These are phyloP conservation scores for Hyposoter didymator DNA, from an alignment of 2,888 invertebrate genomes.

Conservation along the genomic window DNA sequence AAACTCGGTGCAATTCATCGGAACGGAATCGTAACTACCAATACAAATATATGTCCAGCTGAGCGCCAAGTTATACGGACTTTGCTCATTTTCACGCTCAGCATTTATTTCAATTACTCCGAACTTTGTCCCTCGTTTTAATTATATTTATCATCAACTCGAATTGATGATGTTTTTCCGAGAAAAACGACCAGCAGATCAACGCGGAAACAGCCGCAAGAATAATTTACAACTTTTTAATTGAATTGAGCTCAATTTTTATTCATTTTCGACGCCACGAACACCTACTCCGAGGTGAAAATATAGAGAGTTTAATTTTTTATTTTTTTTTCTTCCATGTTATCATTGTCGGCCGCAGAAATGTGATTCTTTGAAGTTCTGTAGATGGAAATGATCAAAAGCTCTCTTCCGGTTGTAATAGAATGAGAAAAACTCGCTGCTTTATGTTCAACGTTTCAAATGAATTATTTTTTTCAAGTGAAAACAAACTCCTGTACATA, in stretches of 20 bases:
- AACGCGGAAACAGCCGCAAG: neutral
- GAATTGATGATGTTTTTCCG: neutral
- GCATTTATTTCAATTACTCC: conserved; percentile 48
- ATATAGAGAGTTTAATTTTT: neutral
- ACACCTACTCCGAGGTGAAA: neutral
- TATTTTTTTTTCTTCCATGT: neutral
- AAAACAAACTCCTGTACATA: neutral
- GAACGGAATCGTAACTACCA: conserved; percentile 30
- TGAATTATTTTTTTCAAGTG: neutral
- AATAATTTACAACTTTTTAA: neutral
- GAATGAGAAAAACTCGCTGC: neutral
- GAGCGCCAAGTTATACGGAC: neutral
- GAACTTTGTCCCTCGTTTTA: conserved; percentile 6
- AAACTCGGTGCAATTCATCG: neutral
- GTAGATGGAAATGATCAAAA: neutral
- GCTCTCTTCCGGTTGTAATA: neutral
- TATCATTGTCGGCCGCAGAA: neutral
- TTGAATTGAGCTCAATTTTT: neutral
- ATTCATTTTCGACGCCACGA: neutral
- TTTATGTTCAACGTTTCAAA: neutral
- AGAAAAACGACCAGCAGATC: neutral
- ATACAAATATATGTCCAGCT: neutral
- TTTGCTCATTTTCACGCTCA: conserved; percentile 18
- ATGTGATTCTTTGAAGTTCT: neutral
- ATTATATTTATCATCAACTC: conserved; percentile 5